Evolutionary conservation across 2,113 vertebrate genomes (phyloP), one percentile per base, ranked within the genome.

Genomic region (Nipponia nippon): DNA sequence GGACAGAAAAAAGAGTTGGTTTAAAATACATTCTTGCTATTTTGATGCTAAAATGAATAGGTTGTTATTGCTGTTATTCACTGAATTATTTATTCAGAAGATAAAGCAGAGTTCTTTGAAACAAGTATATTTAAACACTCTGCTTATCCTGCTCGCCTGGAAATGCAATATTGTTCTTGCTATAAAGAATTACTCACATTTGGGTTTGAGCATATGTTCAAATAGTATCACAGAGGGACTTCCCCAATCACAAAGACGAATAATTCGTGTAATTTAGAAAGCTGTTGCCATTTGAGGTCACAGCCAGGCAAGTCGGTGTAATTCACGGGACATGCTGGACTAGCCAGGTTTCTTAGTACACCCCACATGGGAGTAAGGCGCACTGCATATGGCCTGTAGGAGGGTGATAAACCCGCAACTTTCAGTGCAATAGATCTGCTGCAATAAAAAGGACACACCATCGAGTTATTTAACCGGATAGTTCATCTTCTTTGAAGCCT

Each of bases 21-120:
- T 96, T 73, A 87, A 96, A 97, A 96, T 95, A 92, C 40, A 50
- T 81, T 83, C 52, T 79, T 87, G 58, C 63, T 89, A 82, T 94
- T 95, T 89, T 81, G 83, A 93, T 90, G 40, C 52, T 94, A 65
- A 83, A 92, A 92, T 78, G 70, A 94, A 92, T 93, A 72, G 46
- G 52, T 70, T 79, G 65, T 70, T 93, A 78, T 70, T 75, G 55
- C 65, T 90, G 49, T 52, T 85, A 50, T 56, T 91, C 66, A 36
- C 75, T 73, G 49, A 79, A 86, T 32, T 1, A 80, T 89, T 81
- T 95, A 58, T 92, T 78, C 62, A 78, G 63, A 83, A 87, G 58
- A 83, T 66, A 73, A 65, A 89, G 56, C 50, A 56, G 53, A 79
- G 30, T 63, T 87, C 58, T 92, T 87, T 66, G 46, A 83, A 93